phyloP scores from a whole-genome alignment of 1,140 invertebrate genomes.

The Apis cerana region DNA sequence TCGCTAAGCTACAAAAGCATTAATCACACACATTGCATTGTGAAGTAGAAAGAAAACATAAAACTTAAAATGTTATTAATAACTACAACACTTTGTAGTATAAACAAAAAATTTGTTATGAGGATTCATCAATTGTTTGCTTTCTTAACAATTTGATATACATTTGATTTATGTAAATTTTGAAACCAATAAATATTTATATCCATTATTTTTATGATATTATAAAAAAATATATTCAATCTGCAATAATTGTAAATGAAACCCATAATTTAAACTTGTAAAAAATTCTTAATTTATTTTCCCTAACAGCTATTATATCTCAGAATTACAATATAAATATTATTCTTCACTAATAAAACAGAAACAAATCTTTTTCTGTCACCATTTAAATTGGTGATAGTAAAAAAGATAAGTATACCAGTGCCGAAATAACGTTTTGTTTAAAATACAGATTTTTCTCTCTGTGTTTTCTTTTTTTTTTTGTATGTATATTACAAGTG shows the following conservation, averaged over 20 bases:
- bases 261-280: conserved; percentile 51
- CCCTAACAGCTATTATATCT: conserved; percentile 46
- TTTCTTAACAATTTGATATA: not conserved
- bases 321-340: conserved; percentile 55
- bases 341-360: conserved; percentile 38
- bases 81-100: conserved; percentile 35
- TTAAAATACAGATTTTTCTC: conserved; percentile 63
- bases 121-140: conserved; percentile 26
- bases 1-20: conserved; percentile 45
- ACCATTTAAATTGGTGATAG: conserved; percentile 21
- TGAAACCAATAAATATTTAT: conserved; percentile 8
- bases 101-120: conserved; percentile 13
- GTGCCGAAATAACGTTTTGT: conserved; percentile 52
- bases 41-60: conserved; percentile 42
- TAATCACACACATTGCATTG: conserved; percentile 42
- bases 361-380: conserved; percentile 51
- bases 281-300: conserved; percentile 60
- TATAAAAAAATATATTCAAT: conserved; percentile 26
- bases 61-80: conserved; percentile 30
- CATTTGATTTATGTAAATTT: not conserved
- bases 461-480: conserved; percentile 40
- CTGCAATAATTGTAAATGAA: conserved; percentile 48
- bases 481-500: conserved; percentile 67
- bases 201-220: not conserved
- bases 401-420: conserved; percentile 58